Base-by-base conservation (phyloP, 2,888 invertebrate species). In the Petrolisthes manimaculis region DNA sequence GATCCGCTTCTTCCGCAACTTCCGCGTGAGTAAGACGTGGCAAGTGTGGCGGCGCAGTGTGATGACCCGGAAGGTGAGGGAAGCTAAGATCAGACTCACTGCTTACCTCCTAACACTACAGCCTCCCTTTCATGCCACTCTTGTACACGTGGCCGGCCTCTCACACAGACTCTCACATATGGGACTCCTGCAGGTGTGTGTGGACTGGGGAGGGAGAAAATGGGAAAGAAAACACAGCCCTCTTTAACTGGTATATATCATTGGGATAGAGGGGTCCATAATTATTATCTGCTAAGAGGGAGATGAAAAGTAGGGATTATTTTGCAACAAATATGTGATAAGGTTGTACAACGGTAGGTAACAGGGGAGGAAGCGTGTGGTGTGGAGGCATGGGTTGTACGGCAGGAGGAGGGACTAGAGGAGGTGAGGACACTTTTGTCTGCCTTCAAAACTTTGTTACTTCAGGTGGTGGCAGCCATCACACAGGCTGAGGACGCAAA, bases 1-100 rank as follows among this genome's bases (percentile, higher is more conserved):
- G 89, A 89, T 89, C 37, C 75, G 83, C 18, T 90, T 90, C 83
- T 88, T 90, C 79, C 84, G 88, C 18, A 77, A 85, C 69, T 90
- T 85, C 55, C 88, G 85, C 8, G 56, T 90, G 18, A 84, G 83
- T 8, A 88, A 86, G 82, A 88, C 87, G 53, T 90, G 89, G 89
- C 82, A 85, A 51, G 80, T 81, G 74, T 90, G 89, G 89, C 67
- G 89, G 24, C 67, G 79, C 55, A 90, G 88, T 51, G 88, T 90
- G 6, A 80, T 88, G 18, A 77, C 83, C 14, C 71, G 89, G 21
- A 90, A 88, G 67, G 77, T 90, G 51, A 67, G 77, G 61, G 89
- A 88, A 79, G 87, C 88, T 8, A 87, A 90, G 83, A 83, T 84
- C 5, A 51, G 88, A 54, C 55, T 90, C 6, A 56, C 88, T 0